Percentiles rank a stretch among this genome's conserved stretches.
Conservation (phyloP, 2,797 vertebrate genomes). For the Onychomys leucogaster region DNA sequence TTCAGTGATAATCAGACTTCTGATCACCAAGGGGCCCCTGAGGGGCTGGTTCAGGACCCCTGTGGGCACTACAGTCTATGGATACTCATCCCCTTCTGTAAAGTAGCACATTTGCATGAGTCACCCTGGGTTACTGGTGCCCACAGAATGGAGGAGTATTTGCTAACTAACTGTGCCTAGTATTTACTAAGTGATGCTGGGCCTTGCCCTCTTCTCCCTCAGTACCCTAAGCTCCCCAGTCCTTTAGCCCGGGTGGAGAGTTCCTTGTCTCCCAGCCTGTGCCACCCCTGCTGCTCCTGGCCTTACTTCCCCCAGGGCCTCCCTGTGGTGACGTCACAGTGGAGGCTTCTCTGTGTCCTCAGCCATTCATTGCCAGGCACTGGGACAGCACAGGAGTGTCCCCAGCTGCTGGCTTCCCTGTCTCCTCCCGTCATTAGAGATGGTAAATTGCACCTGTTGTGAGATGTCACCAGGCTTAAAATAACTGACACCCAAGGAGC, state of each 20-base stretch:
- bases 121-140: neutral
- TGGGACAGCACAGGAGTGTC: neutral
- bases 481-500: neutral
- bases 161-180: neutral
- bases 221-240: neutral
- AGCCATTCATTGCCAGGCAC: neutral
- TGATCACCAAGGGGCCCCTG: too few relatives aligned
- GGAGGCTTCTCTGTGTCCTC: slow-evolving; percentile 4
- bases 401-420: neutral
- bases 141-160: neutral
- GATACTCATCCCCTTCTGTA: neutral
- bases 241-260: neutral
- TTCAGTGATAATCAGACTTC: neutral
- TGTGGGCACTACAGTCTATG: neutral
- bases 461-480: neutral
- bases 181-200: neutral
- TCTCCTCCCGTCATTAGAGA: neutral
- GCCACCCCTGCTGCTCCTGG: neutral
- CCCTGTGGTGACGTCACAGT: neutral
- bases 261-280: neutral
- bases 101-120: neutral
- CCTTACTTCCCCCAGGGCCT: neutral
- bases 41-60: neutral
- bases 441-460: neutral
- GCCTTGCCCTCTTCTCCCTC: neutral